phyloP scores from a whole-genome alignment of 1,140 invertebrate genomes.

The Colletes gigas region DNA sequence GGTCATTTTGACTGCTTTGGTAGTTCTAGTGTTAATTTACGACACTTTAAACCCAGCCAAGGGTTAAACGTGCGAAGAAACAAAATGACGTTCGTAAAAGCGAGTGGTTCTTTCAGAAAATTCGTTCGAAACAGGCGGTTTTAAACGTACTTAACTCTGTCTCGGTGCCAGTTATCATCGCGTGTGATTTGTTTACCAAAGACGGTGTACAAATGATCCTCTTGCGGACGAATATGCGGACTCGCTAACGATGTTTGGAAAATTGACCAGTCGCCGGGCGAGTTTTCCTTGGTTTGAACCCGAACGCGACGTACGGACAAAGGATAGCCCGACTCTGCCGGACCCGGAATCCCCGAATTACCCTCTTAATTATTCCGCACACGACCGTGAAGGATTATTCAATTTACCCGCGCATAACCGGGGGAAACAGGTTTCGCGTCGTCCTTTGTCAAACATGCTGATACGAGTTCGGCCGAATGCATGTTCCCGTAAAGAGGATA shows the following conservation, averaged over 20 bases:
- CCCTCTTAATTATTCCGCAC: slow-evolving; percentile 15
- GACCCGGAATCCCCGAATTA: slow-evolving; percentile 7
- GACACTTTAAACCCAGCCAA: too few species aligned
- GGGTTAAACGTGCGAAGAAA: too few species aligned
- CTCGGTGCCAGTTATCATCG: too few species aligned
- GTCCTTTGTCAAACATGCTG: not conserved
- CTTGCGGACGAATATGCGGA: not conserved
- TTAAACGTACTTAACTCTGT: too few species aligned
- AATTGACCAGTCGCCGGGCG: not conserved
- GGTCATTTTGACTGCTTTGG: too few species aligned
- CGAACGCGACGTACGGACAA: not conserved
- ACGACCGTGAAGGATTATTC: slow-evolving; percentile 17
- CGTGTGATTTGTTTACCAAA: too few species aligned
- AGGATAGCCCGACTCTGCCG: not conserved
- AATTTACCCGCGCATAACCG: slow-evolving; percentile 1
- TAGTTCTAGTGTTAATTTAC: too few species aligned
- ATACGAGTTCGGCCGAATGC: too few species aligned
- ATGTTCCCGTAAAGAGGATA: not conserved
- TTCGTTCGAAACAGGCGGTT: too few species aligned
- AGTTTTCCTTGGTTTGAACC: not conserved
- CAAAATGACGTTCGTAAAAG: too few species aligned
- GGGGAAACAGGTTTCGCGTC: slow-evolving; percentile 8
- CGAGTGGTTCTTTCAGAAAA: too few species aligned
- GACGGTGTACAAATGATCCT: not conserved
- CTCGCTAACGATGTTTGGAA: not conserved